Evolutionary conservation across 2,113 vertebrate genomes (phyloP).

Genomic region (human (Homo sapiens)): DNA sequence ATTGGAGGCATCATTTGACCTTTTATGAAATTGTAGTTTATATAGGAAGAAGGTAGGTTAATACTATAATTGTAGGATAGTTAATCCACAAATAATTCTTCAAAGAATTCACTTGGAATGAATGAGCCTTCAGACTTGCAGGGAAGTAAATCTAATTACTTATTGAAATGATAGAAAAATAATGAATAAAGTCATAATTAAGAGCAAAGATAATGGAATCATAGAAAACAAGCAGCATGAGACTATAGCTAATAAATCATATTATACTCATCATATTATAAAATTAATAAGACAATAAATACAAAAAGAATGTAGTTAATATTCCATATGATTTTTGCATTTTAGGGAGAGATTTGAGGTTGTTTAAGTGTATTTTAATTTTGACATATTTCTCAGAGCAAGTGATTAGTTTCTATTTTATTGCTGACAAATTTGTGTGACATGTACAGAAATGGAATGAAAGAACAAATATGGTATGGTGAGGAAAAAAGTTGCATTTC

Average conservation of each 20-base stretch:
- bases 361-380: not conserved
- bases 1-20: not conserved
- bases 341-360: not conserved
- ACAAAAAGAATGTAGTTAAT: slow-evolving; percentile 2
- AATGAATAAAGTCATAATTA: slow-evolving; percentile 56
- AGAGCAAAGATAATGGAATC: slow-evolving; percentile 47
- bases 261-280: not conserved
- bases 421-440: not conserved
- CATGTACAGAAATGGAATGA: not conserved
- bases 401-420: not conserved
- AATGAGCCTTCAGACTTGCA: not conserved
- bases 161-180: slow-evolving; percentile 57
- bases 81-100: not conserved
- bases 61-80: not conserved
- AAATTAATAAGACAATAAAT: slow-evolving; percentile 53
- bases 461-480: not conserved
- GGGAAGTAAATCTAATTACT: slow-evolving; percentile 49
- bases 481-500: not conserved
- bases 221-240: slow-evolving; percentile 26
- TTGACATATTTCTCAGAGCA: not conserved
- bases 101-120: slow-evolving; percentile 27
- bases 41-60: not conserved
- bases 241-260: slow-evolving; percentile 42
- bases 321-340: not conserved
- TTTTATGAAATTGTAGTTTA: not conserved